Percentiles rank a stretch among this genome's conserved stretches.
phyloP scores from a whole-genome alignment of 2,888 invertebrate species.

The Cryptocheilus praepositus region DNA sequence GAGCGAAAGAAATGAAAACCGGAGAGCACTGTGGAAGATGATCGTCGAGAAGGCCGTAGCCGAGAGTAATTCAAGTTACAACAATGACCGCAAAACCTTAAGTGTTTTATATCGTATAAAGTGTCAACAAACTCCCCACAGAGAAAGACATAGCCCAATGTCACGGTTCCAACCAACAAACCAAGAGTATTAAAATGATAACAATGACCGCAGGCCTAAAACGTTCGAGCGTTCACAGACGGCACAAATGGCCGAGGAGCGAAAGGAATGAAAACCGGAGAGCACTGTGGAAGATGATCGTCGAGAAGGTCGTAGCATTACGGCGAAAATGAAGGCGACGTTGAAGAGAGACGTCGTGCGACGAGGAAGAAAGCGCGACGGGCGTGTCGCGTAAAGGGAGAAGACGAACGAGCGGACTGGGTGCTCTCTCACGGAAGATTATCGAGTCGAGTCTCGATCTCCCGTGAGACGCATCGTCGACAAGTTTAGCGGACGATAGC shows the following conservation, averaged over 20 bases:
- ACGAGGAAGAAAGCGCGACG: slow-evolving; percentile 2
- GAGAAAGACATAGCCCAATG: too few relatives aligned
- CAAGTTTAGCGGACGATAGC: slow-evolving; percentile 22
- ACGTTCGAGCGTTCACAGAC: too few relatives aligned
- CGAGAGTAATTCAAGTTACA: too few relatives aligned
- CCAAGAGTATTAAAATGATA: too few relatives aligned
- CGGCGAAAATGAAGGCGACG: not conserved
- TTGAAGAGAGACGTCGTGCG: not conserved
- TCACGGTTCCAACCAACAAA: too few relatives aligned
- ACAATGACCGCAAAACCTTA: too few relatives aligned
- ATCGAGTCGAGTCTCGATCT: slow-evolving; percentile 27
- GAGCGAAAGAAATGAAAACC: too few relatives aligned
- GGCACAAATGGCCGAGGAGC: too few relatives aligned
- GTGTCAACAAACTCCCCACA: too few relatives aligned
- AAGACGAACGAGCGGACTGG: slow-evolving; percentile 2
- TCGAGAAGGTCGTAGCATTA: not conserved
- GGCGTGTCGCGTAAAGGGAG: not conserved
- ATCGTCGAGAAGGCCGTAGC: not conserved
- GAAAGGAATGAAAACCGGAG: too few relatives aligned
- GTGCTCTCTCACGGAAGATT: slow-evolving; percentile 24
- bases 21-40: not conserved
- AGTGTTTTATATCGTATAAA: too few relatives aligned
- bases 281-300: not conserved
- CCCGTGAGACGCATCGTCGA: slow-evolving; percentile 33
- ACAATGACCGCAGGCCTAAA: too few relatives aligned